These are phyloP conservation scores for Dyspetes luteomarginatus DNA, from an alignment of 2,888 invertebrate genomes.

Conservation along the genomic window DNA sequence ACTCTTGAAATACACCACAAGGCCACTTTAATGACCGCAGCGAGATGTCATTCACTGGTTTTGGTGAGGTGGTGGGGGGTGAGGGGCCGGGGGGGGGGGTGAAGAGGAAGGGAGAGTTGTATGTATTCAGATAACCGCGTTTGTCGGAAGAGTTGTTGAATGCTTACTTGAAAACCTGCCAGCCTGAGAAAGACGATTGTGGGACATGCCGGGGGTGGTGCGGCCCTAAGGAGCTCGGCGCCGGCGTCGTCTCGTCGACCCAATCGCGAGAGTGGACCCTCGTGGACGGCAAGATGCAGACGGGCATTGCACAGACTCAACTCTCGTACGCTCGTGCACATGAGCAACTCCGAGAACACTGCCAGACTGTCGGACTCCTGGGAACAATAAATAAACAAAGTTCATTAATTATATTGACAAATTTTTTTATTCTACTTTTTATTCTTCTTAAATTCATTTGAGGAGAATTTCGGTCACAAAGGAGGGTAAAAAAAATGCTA, in stretches of 20 bases:
- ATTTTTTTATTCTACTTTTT: background rate
- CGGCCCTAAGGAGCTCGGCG: conserved; percentile 80
- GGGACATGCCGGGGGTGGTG: conserved; percentile 83
- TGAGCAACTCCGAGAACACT: conserved; percentile 84
- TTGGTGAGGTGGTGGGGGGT: no score
- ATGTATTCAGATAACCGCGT: conserved; percentile 20
- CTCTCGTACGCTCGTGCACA: conserved; percentile 84
- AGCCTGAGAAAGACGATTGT: conserved; percentile 84
- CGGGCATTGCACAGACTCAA: conserved; percentile 85
- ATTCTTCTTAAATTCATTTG: no score
- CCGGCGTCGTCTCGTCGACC: conserved; percentile 82
- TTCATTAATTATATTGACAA: conserved; percentile 24
- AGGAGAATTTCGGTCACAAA: no score
- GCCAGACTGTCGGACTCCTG: conserved; percentile 84
- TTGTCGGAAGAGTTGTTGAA: conserved; percentile 3
- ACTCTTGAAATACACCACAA: background rate
- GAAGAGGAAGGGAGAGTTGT: no score
- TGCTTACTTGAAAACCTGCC: conserved; percentile 83
- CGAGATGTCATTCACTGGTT: background rate
- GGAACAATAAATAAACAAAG: conserved; percentile 41
- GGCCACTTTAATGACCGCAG: background rate
- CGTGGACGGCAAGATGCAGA: conserved; percentile 84
- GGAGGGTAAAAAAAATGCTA: no score
- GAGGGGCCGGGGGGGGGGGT: background rate
- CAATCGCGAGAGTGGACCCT: conserved; percentile 81